Base-by-base conservation (phyloP, 2,797 vertebrate species). In the Sebastiscus tertius region DNA sequence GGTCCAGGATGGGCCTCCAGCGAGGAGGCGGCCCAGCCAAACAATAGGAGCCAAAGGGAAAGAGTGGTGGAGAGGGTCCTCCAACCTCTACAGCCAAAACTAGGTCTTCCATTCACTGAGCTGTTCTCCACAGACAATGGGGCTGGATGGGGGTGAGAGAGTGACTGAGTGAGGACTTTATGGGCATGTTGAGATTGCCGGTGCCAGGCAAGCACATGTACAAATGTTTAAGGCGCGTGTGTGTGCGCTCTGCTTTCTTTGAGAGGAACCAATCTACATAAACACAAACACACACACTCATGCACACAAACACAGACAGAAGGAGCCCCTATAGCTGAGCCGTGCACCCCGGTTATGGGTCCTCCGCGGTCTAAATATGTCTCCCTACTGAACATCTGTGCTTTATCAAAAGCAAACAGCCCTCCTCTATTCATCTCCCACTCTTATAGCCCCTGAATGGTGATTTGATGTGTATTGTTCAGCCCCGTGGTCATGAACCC, bases 71-170 rank as follows among this genome's bases (percentile, higher is more conserved):
- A 89, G 78, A 87, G 90, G 83, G 80, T 91, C 86, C 88, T 91
- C 83, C 82, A 86, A 81, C 83, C 79, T 88, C 88, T 5, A 71
- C 72, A 78, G 75, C 80, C 65, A 88, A 92, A 93, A 93, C 87
- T 94, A 92, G 93, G 92, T 93, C 91, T 94, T 88, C 87, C 80
- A 91, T 94, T 95, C 91, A 93, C 83, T 82, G 76, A 82, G 84
- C 75, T 55, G 68, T 60, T 83, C 66, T 79, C 65, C 64, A 58
- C 58, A 87, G 82, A 95, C 94, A 94, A 95, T 89, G 88, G 82
- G 59, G 27, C 74, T 36, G 76, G 75, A 74, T 84, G 81, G 79
- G 87, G 79, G 84, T 64, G 76, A 83, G 55, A 22, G 74, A 77
- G 55, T 59, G 42, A 34, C 55, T 54, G 34, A 72, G 74, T 55